These are phyloP conservation scores for Brenthis hecate DNA, from an alignment of 2,888 invertebrate genomes.

Conservation along the genomic window DNA sequence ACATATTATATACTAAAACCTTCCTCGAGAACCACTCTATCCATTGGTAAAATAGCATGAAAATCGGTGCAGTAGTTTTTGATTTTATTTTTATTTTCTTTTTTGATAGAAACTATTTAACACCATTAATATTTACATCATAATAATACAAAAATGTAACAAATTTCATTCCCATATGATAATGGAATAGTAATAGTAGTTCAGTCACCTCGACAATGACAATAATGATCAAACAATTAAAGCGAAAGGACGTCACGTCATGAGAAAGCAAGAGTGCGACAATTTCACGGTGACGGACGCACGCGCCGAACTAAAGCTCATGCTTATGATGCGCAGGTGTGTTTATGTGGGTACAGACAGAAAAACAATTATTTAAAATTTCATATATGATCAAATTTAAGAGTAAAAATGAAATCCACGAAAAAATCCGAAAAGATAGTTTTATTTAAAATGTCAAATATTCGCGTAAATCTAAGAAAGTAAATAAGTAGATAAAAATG, in stretches of 20 bases:
- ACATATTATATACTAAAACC: no score
- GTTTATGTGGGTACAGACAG: constrained; percentile 46
- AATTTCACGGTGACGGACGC: constrained; percentile 72
- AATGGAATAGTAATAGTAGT: constrained; percentile 29
- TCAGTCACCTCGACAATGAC: constrained; percentile 48
- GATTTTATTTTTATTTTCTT: no score
- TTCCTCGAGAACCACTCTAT: no score
- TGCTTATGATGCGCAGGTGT: constrained; percentile 47
- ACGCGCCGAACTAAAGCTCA: constrained; percentile 69
- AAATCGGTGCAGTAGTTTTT: no score
- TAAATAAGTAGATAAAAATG: no score
- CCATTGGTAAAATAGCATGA: no score
- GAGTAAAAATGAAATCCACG: no score
- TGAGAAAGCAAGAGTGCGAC: constrained; percentile 79
- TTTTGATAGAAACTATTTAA: no score
- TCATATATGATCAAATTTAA: neutral
- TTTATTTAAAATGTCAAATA: no score
- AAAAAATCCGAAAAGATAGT: no score
- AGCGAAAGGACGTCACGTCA: constrained; percentile 68
- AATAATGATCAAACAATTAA: constrained; percentile 63
- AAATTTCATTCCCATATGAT: neutral
- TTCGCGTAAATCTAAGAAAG: no score
- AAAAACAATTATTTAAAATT: constrained; percentile 15
- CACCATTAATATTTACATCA: no score
- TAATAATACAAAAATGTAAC: neutral